phyloP scores from a whole-genome alignment of 2,888 invertebrate genomes.

The Dexiosoma caninum region DNA sequence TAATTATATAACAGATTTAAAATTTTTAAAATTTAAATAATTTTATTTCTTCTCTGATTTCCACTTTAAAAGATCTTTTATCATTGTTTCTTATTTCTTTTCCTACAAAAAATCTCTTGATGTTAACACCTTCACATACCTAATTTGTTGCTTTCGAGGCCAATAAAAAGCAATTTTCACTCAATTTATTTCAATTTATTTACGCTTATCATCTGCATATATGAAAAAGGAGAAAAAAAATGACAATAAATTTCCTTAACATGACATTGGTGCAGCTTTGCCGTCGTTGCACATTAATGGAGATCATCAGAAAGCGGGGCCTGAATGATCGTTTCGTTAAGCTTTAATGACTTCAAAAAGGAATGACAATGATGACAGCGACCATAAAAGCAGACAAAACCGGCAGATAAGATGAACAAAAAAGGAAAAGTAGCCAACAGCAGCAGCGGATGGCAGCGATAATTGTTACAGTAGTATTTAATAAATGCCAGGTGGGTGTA shows the following conservation, averaged over 20 bases:
- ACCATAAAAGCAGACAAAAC: background rate
- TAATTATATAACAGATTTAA: too few relatives aligned
- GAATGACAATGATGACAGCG: slow-evolving; percentile 36
- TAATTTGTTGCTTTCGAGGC: background rate
- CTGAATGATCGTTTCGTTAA: slow-evolving; percentile 55
- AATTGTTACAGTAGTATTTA: slow-evolving; percentile 1
- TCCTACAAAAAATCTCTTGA: background rate
- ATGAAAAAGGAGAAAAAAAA: background rate
- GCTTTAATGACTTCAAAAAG: slow-evolving; percentile 50
- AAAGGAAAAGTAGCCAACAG: slow-evolving; percentile 31
- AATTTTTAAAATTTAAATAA: too few relatives aligned
- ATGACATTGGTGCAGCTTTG: slow-evolving; percentile 57
- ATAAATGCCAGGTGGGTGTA: slow-evolving; percentile 58
- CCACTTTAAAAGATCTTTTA: background rate
- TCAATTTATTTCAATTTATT: slow-evolving; percentile 61
- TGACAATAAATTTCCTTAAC: slow-evolving; percentile 19
- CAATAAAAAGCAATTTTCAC: slow-evolving; percentile 56
- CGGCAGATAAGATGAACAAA: background rate
- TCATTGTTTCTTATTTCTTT: background rate
- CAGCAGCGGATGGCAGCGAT: too few relatives aligned
- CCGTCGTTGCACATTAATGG: slow-evolving; percentile 47
- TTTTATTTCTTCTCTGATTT: background rate
- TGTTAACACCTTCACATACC: slow-evolving; percentile 4
- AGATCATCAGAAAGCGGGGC: slow-evolving; percentile 3
- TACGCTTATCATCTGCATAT: slow-evolving; percentile 47